Percentiles rank a stretch among this genome's conserved stretches.
Conservation (phyloP, 2,797 vertebrate species). For the Fratercula arctica region DNA sequence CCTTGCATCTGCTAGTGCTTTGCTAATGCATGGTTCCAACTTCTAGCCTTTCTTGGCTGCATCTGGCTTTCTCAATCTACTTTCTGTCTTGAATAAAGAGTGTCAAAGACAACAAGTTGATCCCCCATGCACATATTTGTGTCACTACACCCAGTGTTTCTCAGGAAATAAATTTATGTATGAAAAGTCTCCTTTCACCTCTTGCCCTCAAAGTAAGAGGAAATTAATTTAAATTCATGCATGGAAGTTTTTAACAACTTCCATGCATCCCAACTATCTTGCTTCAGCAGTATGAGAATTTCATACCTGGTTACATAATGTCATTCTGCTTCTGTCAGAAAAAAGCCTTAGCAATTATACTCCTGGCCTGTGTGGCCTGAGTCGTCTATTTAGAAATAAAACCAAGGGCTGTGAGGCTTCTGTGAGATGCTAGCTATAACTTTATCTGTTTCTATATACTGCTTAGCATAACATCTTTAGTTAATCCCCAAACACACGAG, state of each 20-base stretch:
- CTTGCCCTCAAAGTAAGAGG: neutral
- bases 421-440: neutral
- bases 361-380: neutral
- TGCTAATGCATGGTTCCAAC: neutral
- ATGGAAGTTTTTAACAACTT: neutral
- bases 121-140: neutral
- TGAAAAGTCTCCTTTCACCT: neutral
- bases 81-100: neutral
- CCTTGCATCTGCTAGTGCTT: neutral
- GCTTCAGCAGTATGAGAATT: neutral
- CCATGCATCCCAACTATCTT: neutral
- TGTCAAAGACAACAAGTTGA: neutral
- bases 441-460: neutral
- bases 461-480: neutral
- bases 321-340: neutral
- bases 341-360: neutral
- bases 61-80: neutral
- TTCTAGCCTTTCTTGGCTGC: neutral
- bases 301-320: neutral
- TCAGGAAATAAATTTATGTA: neutral
- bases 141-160: neutral
- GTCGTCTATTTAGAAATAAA: neutral
- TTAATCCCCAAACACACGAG: neutral
- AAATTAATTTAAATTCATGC: neutral
- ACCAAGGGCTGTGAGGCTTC: neutral